Conservation (phyloP, 2,113 vertebrate species). For the Bujurquina vittata region DNA sequence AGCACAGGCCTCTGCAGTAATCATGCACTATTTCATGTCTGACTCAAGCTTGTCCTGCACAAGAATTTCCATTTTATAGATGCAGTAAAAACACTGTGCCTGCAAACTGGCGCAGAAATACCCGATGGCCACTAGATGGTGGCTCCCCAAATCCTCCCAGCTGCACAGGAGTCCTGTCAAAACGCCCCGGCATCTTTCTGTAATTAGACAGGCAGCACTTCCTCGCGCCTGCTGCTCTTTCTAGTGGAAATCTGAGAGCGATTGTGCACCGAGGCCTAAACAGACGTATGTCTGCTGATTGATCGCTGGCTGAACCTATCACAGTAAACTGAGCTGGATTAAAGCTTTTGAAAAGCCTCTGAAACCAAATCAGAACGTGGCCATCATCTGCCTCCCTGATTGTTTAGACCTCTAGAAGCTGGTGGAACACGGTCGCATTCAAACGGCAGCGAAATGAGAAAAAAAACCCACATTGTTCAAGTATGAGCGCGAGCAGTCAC, state of each 20-base stretch:
- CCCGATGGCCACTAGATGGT: slow-evolving; percentile 39
- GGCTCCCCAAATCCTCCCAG: neutral
- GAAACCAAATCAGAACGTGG: neutral
- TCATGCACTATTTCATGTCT: neutral
- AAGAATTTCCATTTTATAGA: neutral
- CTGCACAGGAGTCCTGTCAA: neutral
- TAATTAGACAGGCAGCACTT: neutral
- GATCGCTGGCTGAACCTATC: neutral
- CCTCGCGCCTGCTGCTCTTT: neutral
- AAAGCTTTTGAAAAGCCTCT: neutral
- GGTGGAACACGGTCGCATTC: neutral
- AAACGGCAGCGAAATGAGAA: neutral
- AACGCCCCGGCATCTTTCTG: neutral
- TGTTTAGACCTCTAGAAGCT: neutral
- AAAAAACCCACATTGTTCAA: neutral
- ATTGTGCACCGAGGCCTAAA: neutral
- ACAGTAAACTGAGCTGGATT: neutral
- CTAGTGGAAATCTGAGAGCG: neutral
- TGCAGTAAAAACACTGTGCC: neutral
- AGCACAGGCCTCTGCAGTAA: slow-evolving; percentile 1
- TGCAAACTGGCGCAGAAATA: neutral
- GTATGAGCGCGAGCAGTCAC: neutral
- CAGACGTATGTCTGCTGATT: neutral
- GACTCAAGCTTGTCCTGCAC: neutral
- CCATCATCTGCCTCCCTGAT: neutral